These are phyloP conservation scores for Craseonycteris thonglongyai DNA, from an alignment of 2,113 vertebrate genomes.

Conservation along the genomic window DNA sequence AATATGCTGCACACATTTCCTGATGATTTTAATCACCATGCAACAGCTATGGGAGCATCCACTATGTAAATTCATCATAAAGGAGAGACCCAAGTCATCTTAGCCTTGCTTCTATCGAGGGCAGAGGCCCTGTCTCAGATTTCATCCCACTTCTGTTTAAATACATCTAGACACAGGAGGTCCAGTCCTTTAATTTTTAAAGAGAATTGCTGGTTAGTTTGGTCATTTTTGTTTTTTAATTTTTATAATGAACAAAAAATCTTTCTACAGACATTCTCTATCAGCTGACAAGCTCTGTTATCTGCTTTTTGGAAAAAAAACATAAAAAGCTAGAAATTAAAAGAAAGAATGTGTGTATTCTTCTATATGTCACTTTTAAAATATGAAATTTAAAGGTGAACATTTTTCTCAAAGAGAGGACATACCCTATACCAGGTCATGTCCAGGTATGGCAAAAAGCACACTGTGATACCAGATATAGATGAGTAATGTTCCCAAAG, in stretches of 20 bases:
- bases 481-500: background rate
- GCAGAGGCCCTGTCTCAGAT: background rate
- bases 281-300: background rate
- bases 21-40: background rate
- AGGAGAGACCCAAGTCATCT: background rate
- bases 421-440: background rate
- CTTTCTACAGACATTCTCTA: background rate
- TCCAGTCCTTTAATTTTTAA: background rate
- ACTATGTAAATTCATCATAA: background rate
- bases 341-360: background rate
- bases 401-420: background rate
- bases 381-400: background rate
- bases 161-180: background rate
- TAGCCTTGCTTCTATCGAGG: background rate
- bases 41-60: background rate
- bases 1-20: fast-evolving
- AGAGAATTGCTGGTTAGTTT: background rate
- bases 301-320: background rate
- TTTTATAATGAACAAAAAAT: background rate
- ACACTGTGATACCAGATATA: no score
- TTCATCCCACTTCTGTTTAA: background rate
- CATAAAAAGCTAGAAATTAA: background rate
- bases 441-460: background rate
- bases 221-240: no score
- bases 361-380: background rate